These are phyloP conservation scores for Deilephila porcellus DNA, from an alignment of 2,888 invertebrate species.

Conservation along the genomic window DNA sequence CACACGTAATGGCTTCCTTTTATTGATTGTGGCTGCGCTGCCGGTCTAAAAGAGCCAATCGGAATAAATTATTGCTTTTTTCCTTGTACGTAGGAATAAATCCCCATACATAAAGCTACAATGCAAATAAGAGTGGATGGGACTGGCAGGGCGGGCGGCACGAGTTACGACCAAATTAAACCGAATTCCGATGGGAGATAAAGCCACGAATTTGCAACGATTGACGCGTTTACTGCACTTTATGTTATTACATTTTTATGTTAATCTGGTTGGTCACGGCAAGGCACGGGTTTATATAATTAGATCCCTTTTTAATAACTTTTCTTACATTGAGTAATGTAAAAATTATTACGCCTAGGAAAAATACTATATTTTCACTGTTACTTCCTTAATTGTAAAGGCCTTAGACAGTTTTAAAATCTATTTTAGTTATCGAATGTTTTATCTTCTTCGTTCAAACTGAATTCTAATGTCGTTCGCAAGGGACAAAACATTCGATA, in stretches of 20 bases:
- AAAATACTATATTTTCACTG: too few species aligned
- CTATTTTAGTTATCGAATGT: too few species aligned
- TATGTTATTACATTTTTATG: conserved; percentile 8
- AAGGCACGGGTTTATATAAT: background rate
- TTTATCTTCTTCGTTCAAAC: too few species aligned
- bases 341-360: too few species aligned
- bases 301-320: too few species aligned
- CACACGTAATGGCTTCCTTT: conserved; percentile 46
- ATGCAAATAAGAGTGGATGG: background rate
- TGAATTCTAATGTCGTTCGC: too few species aligned
- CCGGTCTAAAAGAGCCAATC: conserved; percentile 42
- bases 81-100: conserved; percentile 38
- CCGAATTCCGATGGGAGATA: conserved; percentile 17
- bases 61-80: conserved; percentile 43
- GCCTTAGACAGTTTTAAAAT: too few species aligned
- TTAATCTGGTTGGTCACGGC: background rate
- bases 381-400: too few species aligned
- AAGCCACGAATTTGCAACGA: conserved; percentile 3
- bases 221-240: conserved; percentile 5
- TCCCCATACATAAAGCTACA: conserved; percentile 5
- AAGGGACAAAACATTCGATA: too few species aligned
- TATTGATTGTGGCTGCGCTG: conserved; percentile 41
- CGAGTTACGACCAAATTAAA: conserved; percentile 20
- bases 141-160: background rate
- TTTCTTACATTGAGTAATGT: too few species aligned